Conservation (phyloP, 2,888 invertebrate genomes). For the Macrosiphum euphorbiae region DNA sequence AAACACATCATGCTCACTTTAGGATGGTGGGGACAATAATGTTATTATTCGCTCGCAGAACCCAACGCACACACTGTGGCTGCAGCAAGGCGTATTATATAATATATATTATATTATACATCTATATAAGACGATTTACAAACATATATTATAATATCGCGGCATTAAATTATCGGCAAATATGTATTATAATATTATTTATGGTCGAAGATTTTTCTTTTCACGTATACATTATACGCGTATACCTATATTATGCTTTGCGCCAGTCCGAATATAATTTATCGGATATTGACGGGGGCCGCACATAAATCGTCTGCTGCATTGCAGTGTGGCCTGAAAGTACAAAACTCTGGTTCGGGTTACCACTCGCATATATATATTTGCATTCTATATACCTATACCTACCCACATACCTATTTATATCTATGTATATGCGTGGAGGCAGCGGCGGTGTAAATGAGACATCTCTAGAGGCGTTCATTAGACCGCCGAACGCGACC, state of each 20-base stretch:
- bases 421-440: background rate
- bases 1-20: background rate
- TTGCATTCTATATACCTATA: background rate
- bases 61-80: background rate
- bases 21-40: background rate
- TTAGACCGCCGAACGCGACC: background rate
- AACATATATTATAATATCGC: background rate
- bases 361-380: background rate
- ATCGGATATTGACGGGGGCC: background rate
- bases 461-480: constrained; percentile 36
- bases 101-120: background rate
- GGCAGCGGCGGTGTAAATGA: constrained; percentile 25
- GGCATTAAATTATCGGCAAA: background rate
- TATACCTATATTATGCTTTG: background rate
- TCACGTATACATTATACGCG: background rate
- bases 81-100: background rate
- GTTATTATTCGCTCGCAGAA: background rate
- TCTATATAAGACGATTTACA: background rate
- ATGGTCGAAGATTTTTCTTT: background rate
- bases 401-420: background rate
- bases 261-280: background rate
- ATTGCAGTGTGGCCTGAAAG: background rate
- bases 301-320: constrained; percentile 20
- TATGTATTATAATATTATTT: background rate
- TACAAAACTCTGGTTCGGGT: constrained; percentile 10